phyloP scores from a whole-genome alignment of 2,888 invertebrate species.

The Agriopis marginaria region DNA sequence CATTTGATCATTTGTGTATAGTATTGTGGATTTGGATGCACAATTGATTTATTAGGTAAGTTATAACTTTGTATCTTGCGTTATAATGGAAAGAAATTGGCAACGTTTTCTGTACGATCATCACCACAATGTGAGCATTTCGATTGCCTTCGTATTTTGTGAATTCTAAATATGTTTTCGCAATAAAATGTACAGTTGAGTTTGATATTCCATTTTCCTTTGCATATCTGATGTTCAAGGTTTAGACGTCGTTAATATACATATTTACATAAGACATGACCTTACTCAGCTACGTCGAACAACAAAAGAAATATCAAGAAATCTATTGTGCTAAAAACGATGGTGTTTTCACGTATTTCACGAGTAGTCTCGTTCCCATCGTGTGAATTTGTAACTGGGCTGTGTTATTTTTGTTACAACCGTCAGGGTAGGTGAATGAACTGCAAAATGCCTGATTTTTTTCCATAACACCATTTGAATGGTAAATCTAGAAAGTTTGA shows the following conservation, averaged over 20 bases:
- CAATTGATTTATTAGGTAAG: conserved; percentile 68
- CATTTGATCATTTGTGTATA: conserved; percentile 57
- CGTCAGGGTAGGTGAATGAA: conserved; percentile 56
- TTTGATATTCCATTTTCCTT: neutral
- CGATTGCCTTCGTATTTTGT: conserved; percentile 43
- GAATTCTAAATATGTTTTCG: conserved; percentile 33
- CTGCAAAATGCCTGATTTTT: conserved; percentile 33
- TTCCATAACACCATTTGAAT: conserved; percentile 5
- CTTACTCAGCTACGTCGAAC: conserved; percentile 56
- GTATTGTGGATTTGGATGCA: conserved; percentile 57
- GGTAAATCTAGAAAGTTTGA: conserved; percentile 21
- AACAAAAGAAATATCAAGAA: conserved; percentile 65
- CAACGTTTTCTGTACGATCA: conserved; percentile 55
- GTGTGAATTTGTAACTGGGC: conserved; percentile 8
- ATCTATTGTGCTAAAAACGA: conserved; percentile 53
- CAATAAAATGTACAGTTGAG: conserved; percentile 15
- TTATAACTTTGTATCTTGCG: conserved; percentile 35
- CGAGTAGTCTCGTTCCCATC: conserved; percentile 19
- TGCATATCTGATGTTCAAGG: conserved; percentile 16
- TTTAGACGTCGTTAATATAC: conserved; percentile 25
- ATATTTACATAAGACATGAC: conserved; percentile 66
- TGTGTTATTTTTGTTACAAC: conserved; percentile 32
- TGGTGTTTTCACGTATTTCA: conserved; percentile 49
- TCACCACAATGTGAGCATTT: conserved; percentile 77
- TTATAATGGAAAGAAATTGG: conserved; percentile 31